Conservation (phyloP, 1,140 invertebrate genomes). For the Rhopalosiphum maidis region DNA sequence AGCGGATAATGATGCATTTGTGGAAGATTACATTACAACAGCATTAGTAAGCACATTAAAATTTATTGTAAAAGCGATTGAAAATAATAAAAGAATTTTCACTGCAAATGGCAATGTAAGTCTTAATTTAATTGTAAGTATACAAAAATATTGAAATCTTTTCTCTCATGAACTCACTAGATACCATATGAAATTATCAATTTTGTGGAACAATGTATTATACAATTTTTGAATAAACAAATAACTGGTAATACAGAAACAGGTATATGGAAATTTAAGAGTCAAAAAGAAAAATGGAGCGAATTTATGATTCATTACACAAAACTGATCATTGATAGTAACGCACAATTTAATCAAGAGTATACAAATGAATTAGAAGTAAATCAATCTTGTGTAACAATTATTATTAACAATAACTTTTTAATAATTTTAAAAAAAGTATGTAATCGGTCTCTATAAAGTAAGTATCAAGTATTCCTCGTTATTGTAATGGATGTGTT, state of each 20-base stretch:
- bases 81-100: conserved; percentile 64
- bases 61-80: conserved; percentile 71
- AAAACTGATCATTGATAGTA: neutral
- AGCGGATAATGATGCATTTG: conserved; percentile 85
- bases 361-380: conserved; percentile 32
- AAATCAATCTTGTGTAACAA: neutral
- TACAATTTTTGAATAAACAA: neutral
- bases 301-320: conserved; percentile 34
- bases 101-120: conserved; percentile 45
- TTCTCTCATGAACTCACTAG: neutral
- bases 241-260: too few species aligned
- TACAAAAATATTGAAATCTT: neutral
- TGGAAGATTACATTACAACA: conserved; percentile 88
- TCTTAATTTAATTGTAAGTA: neutral
- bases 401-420: too few species aligned
- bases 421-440: too few species aligned
- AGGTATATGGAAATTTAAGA: neutral
- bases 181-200: conserved; percentile 31
- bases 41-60: conserved; percentile 84
- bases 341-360: neutral
- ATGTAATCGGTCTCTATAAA: too few species aligned
- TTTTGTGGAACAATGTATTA: neutral
- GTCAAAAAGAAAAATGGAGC: neutral
- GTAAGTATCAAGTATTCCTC: too few species aligned
- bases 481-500: too few species aligned